phyloP scores from a whole-genome alignment of 2,113 vertebrate genomes.

The Pollimyrus isidori region DNA sequence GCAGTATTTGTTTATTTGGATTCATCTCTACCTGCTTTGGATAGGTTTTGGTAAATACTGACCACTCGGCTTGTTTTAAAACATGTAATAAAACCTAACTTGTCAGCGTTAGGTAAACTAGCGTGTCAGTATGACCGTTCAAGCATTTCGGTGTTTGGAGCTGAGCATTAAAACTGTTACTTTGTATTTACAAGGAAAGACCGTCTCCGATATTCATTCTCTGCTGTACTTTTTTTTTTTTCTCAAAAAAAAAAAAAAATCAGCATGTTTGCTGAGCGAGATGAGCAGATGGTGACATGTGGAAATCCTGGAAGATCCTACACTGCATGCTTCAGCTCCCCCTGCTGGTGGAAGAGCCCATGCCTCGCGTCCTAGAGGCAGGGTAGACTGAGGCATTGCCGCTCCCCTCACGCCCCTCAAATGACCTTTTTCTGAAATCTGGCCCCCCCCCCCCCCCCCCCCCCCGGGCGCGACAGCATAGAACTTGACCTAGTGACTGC shows the following conservation, averaged over 20 bases:
- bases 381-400: not conserved
- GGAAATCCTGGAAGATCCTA: not conserved
- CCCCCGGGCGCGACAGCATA: too few relatives aligned
- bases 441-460: not conserved
- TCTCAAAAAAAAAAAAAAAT: not conserved
- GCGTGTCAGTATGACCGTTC: not conserved
- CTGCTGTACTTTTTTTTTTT: not conserved
- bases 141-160: not conserved
- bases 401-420: not conserved
- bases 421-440: not conserved
- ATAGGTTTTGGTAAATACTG: not conserved
- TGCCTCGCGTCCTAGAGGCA: not conserved
- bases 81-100: not conserved
- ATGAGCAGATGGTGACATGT: conserved; percentile 5
- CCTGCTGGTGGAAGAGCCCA: not conserved
- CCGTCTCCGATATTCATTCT: not conserved
- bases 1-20: not conserved
- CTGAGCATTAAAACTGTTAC: not conserved
- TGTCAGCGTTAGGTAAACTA: not conserved
- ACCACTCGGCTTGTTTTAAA: not conserved
- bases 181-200: conserved; percentile 5
- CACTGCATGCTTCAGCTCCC: not conserved
- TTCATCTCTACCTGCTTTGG: not conserved
- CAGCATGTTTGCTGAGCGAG: not conserved
- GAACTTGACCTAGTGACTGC: too few relatives aligned